These are phyloP conservation scores for Meliscaeva auricollis DNA, from an alignment of 2,888 invertebrate species.

Conservation along the genomic window DNA sequence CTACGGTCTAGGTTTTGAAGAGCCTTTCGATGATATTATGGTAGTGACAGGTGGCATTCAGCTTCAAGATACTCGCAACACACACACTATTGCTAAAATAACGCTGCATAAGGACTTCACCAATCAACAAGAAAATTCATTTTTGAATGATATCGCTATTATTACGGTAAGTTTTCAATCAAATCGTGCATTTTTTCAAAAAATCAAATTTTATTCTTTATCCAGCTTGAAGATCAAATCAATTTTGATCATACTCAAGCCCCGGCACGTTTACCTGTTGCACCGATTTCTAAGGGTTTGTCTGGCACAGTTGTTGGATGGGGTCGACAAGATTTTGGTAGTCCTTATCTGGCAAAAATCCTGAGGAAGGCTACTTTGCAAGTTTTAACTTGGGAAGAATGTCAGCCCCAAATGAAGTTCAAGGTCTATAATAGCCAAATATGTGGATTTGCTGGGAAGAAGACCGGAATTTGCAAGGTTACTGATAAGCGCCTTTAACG, in stretches of 20 bases:
- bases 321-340: slow-evolving; percentile 4
- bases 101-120: neutral
- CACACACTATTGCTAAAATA: slow-evolving; percentile 2
- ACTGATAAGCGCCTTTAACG: neutral
- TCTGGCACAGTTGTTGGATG: slow-evolving; percentile 19
- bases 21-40: neutral
- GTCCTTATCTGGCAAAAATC: neutral
- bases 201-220: neutral
- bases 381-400: slow-evolving; percentile 9
- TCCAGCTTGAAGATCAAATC: slow-evolving; percentile 9
- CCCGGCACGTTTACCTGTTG: neutral
- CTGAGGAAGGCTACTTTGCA: slow-evolving; percentile 2
- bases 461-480: slow-evolving; percentile 18
- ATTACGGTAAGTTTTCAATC: neutral
- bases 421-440: neutral
- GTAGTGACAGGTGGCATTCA: neutral
- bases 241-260: slow-evolving; percentile 12
- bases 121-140: neutral
- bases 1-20: neutral
- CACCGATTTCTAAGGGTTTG: neutral
- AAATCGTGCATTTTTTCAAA: neutral
- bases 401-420: neutral
- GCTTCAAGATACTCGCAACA: neutral
- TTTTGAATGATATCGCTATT: slow-evolving; percentile 11
- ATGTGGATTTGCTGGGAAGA: slow-evolving; percentile 4